Evolutionary conservation across 37 sponge, comb jelly and placozoan species (phyloP).

Genomic region (Trichoplax adhaerens): DNA sequence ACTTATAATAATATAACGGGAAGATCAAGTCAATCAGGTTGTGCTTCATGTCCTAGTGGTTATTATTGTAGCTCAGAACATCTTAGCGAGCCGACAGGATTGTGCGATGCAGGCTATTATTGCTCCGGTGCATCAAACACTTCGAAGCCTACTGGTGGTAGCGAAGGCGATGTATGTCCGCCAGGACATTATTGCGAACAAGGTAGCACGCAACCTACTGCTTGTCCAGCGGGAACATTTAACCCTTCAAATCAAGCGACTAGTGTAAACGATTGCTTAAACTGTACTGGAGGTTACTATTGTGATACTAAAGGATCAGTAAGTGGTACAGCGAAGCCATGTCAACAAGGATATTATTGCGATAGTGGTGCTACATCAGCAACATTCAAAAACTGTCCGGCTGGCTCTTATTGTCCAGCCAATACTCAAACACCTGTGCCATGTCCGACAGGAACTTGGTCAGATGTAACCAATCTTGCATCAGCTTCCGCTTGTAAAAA

Average conservation of each 20-base stretch:
- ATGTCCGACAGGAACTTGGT: slow-evolving; percentile 10
- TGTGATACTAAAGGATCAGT: slow-evolving; percentile 11
- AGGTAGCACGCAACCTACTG: slow-evolving; percentile 1
- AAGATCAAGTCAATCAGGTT: background rate
- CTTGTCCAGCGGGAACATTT: slow-evolving; percentile 5
- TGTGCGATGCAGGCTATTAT: slow-evolving; percentile 22
- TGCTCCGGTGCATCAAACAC: slow-evolving; percentile 6
- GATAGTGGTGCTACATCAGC: background rate
- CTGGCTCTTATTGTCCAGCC: background rate
- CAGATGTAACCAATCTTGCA: slow-evolving; percentile 7
- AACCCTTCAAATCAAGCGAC: no score
- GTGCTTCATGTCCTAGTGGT: slow-evolving; percentile 12
- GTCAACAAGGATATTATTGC: no score
- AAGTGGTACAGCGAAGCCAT: slow-evolving; percentile 8
- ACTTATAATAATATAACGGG: background rate
- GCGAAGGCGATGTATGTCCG: background rate
- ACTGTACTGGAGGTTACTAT: slow-evolving; percentile 5
- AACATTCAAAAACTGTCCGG: background rate
- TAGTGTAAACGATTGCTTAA: no score
- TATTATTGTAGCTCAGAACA: slow-evolving; percentile 13
- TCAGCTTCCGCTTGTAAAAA: slow-evolving; percentile 2
- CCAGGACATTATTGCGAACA: slow-evolving; percentile 14
- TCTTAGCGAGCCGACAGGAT: background rate
- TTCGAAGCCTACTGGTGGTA: background rate
- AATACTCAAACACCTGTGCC: background rate